Conservation (phyloP, 2,113 vertebrate species). For the Fregetta grallaria region DNA sequence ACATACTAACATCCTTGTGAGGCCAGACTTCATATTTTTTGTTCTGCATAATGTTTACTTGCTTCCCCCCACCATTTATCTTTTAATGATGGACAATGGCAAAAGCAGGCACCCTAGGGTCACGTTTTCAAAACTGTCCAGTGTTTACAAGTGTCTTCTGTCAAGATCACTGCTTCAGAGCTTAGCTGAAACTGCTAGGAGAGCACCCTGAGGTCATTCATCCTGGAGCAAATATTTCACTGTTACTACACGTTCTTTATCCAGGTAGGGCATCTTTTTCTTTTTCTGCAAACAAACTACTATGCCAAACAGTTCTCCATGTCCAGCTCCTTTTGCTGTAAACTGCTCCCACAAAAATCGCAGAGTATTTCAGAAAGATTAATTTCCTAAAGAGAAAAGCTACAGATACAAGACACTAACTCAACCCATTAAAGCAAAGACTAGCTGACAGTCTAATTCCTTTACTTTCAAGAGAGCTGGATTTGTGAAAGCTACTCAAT, state of each 20-base stretch:
- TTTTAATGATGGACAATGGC: background rate
- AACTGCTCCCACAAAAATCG: background rate
- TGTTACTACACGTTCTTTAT: background rate
- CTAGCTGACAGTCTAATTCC: background rate
- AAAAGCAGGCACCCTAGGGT: background rate
- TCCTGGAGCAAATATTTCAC: background rate
- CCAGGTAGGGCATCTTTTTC: background rate
- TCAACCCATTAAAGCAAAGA: slow-evolving; percentile 1
- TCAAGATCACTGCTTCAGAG: background rate
- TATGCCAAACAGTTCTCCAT: background rate
- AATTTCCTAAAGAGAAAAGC: slow-evolving; percentile 23
- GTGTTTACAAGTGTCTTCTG: background rate
- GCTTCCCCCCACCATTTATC: background rate
- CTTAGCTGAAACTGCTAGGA: background rate
- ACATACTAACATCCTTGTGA: background rate
- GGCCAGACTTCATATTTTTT: background rate
- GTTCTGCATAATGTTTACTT: background rate
- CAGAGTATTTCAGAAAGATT: slow-evolving; percentile 2
- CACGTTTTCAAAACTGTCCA: background rate
- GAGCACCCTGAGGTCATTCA: background rate
- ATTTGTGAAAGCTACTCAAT: background rate
- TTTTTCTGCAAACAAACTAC: background rate
- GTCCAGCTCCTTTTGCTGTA: background rate
- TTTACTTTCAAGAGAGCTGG: slow-evolving; percentile 2
- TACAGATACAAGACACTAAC: background rate